Evolutionary conservation across 2,888 invertebrate genomes (phyloP), one percentile per base, ranked within the genome.

Genomic region (Mechanitis mazaeus): DNA sequence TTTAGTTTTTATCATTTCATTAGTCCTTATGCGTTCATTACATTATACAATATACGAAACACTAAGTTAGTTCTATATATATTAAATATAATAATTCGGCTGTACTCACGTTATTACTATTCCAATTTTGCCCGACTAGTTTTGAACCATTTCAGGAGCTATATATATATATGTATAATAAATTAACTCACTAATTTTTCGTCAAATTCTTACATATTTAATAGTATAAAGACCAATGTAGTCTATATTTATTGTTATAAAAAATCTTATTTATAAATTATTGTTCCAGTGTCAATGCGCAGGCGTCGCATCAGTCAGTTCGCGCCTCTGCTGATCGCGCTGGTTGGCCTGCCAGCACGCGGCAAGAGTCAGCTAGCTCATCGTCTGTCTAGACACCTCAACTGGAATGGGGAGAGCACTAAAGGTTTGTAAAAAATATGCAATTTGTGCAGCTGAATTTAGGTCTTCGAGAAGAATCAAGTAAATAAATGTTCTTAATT

Each of bases 301-400:
- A 86, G 87, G 54, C 85, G 83, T 58, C 84, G 89, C 61, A 84
- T 92, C 74, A 86, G 85, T 64, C 84, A 89, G 69, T 91, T 90
- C 59, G 84, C 93, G 33, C 96, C 96, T 2, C 91, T 96, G 66
- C 93, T 98, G 63, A 95, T 98, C 70, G 95, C 95, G 45, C 94
- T 96, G 90, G 97, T 97, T 46, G 98, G 98, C 28, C 89, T 97
- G 64, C 98, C 98, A 1, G 98, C 97, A 28, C 92, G 97, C 38
- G 98, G 98, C 65, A 98, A 98, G 89, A 97, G 97, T 59, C 95
- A 96, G 80, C 93, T 98, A 63, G 96, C 97, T 1, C 95, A 95
- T 79, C 95, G 96, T 74, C 92, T 98, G 53, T 92, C 95, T 58
- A 92, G 97, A 64, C 96, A 97, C 77, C 93, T 98, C 62, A 96